phyloP scores from a whole-genome alignment of 2,888 invertebrate genomes.

The Sesia bembeciformis region DNA sequence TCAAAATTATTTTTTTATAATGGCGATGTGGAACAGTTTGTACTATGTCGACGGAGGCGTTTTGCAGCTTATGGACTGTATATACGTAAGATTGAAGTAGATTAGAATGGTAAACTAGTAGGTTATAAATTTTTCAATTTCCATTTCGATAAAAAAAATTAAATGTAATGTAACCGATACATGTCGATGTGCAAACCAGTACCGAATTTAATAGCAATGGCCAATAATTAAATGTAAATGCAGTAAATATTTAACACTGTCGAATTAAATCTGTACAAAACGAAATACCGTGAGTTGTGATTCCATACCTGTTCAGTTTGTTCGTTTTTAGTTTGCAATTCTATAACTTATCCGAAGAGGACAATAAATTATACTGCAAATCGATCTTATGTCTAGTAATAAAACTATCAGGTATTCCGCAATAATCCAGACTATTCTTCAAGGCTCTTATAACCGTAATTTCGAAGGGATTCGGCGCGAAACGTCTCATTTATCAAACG shows the following conservation, averaged over 20 bases:
- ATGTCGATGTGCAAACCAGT: slow-evolving; percentile 41
- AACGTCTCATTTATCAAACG: no score
- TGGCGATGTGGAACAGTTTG: slow-evolving; percentile 38
- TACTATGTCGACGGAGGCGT: slow-evolving; percentile 27
- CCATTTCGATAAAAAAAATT: slow-evolving; percentile 14
- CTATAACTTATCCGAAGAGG: no score
- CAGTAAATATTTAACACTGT: slow-evolving; percentile 70
- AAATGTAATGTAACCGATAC: slow-evolving; percentile 1
- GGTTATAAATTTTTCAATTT: slow-evolving; percentile 23
- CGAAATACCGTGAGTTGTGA: slow-evolving; percentile 51
- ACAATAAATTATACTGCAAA: no score
- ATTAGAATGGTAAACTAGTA: slow-evolving; percentile 12
- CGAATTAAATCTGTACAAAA: slow-evolving; percentile 74
- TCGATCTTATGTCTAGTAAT: no score
- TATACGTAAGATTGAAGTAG: slow-evolving; percentile 47
- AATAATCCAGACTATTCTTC: no score
- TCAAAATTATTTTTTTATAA: slow-evolving; percentile 53
- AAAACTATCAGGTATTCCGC: no score
- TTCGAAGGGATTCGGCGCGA: no score
- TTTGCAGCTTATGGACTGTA: slow-evolving; percentile 28
- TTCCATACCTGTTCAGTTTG: slow-evolving; percentile 25
- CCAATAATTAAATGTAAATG: slow-evolving; percentile 60
- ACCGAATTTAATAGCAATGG: slow-evolving; percentile 62
- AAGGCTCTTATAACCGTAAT: no score
- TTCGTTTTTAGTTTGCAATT: not conserved